A percentile compares a stretch with the other conserved stretches of the same genome.
Evolutionary conservation across 2,113 vertebrate genomes (phyloP).

Genomic region (Etheostoma spectabile): DNA sequence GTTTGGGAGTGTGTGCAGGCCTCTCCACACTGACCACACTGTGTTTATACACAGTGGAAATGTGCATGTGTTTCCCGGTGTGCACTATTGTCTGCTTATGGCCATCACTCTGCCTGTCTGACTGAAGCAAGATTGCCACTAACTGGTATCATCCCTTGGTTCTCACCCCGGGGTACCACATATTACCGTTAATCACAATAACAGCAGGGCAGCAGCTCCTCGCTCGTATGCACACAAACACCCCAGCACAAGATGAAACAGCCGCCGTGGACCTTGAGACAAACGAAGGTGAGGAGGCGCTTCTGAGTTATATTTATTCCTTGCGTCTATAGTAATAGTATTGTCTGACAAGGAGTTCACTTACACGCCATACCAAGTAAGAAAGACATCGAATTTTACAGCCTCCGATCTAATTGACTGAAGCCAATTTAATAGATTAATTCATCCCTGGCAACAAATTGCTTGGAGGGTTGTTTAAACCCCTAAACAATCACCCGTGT

Average conservation of each 20-base stretch:
- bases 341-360: constrained; percentile 68
- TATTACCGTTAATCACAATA: constrained; percentile 46
- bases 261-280: constrained; percentile 1
- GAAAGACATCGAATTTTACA: constrained; percentile 67
- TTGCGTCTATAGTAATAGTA: constrained; percentile 59
- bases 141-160: constrained; percentile 8
- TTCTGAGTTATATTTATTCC: constrained; percentile 58
- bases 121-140: constrained; percentile 13
- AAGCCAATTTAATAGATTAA: constrained; percentile 78
- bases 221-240: constrained; percentile 8
- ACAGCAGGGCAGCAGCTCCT: neutral
- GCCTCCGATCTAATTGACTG: constrained; percentile 73
- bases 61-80: neutral
- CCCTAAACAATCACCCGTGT: constrained; percentile 79
- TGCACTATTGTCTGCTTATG: constrained; percentile 15
- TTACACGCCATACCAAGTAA: constrained; percentile 60
- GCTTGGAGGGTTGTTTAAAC: constrained; percentile 78
- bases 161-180: neutral
- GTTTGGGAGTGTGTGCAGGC: too few relatives aligned
- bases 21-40: too few relatives aligned
- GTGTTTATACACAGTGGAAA: neutral
- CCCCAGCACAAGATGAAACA: neutral
- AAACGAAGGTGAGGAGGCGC: neutral
- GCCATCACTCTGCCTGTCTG: neutral
- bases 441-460: constrained; percentile 74